These are phyloP conservation scores for Typhlomys cinereus DNA, from an alignment of 2,113 vertebrate species.

Conservation along the genomic window DNA sequence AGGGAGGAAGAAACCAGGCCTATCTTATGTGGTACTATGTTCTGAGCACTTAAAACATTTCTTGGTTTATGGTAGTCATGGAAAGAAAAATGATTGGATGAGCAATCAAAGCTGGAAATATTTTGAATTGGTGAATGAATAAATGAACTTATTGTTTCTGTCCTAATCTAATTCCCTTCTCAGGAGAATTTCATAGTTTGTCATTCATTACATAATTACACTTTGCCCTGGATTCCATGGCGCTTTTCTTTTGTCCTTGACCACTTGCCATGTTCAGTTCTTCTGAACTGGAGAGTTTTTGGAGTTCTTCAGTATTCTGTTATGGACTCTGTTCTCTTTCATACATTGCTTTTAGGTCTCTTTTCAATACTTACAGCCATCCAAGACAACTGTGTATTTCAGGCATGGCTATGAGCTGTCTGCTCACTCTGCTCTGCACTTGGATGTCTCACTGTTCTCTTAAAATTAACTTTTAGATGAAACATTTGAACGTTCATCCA, in stretches of 20 bases:
- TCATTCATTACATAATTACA: not conserved
- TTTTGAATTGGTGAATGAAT: not conserved
- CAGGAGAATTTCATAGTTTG: not conserved
- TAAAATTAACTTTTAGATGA: slow-evolving; percentile 37
- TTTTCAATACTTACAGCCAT: not conserved
- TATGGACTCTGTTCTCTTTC: not conserved
- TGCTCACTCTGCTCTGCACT: not conserved
- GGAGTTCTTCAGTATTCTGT: not conserved
- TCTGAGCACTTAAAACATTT: not conserved
- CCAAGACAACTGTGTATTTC: not conserved
- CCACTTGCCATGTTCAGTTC: not conserved
- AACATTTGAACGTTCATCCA: not conserved
- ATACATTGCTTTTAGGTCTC: not conserved
- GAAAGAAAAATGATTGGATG: not conserved
- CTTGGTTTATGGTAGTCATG: not conserved
- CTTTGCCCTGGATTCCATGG: not conserved
- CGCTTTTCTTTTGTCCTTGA: not conserved
- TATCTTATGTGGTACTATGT: not conserved
- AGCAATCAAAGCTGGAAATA: not conserved
- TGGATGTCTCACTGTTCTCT: not conserved
- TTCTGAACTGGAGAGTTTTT: not conserved
- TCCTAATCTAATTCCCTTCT: not conserved
- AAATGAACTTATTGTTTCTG: not conserved
- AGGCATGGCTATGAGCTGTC: not conserved
- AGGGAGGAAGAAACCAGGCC: not conserved